Evolutionary conservation across 2,797 vertebrate genomes (phyloP).

Genomic region (Pempheris klunzingeri): DNA sequence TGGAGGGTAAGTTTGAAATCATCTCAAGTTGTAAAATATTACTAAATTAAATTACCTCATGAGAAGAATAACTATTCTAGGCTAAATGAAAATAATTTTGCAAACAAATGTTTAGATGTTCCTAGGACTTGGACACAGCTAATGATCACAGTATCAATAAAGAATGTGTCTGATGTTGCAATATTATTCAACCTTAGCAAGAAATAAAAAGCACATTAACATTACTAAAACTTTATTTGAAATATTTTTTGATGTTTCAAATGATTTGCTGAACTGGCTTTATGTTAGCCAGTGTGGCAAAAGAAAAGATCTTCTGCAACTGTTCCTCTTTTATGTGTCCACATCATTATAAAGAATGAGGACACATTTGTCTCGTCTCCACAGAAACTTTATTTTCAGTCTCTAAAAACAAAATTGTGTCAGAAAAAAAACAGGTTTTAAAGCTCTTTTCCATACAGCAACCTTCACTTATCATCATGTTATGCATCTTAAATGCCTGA

Average conservation of each 20-base stretch:
- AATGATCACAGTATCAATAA: constrained; percentile 27
- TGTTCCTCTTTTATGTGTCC: background rate
- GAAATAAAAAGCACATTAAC: background rate
- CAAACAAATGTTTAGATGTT: constrained; percentile 20
- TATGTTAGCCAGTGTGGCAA: background rate
- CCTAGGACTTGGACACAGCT: constrained; percentile 8
- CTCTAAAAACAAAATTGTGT: constrained; percentile 71
- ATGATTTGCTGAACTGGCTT: constrained; percentile 1
- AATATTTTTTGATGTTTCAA: background rate
- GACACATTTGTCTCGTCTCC: constrained; percentile 24
- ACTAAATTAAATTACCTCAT: constrained; percentile 9
- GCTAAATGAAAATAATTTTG: constrained; percentile 14
- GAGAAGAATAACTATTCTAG: constrained; percentile 11
- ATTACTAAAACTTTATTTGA: background rate
- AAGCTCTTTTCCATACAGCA: constrained; percentile 67
- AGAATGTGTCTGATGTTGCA: constrained; percentile 30
- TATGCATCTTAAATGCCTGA: constrained; percentile 30
- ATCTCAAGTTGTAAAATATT: constrained; percentile 2
- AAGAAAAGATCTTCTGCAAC: background rate
- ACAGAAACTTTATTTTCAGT: constrained; percentile 73
- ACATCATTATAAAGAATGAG: constrained; percentile 27
- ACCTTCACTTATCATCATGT: constrained; percentile 25
- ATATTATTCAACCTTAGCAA: background rate
- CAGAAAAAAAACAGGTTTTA: constrained; percentile 53
- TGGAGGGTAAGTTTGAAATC: background rate